Evolutionary conservation across 2,113 vertebrate species (phyloP).

Genomic region (Podarcis cretensis): DNA sequence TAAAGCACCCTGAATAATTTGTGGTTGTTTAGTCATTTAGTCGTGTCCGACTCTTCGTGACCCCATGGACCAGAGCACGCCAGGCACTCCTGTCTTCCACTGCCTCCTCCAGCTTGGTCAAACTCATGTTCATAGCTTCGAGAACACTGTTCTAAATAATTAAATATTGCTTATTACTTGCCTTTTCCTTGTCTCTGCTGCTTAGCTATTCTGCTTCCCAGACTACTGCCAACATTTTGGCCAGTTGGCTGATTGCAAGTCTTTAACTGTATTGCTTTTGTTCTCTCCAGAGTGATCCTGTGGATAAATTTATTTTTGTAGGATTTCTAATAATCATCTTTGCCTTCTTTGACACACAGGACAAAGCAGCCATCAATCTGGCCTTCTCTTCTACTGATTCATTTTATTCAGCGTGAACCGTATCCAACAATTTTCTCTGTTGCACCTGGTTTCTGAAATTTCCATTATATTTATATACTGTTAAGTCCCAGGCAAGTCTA

Average conservation of each 20-base stretch:
- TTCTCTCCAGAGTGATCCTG: background rate
- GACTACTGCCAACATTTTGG: background rate
- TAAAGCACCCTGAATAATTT: too few relatives aligned
- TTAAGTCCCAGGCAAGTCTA: background rate
- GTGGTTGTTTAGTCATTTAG: too few relatives aligned
- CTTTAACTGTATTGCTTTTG: background rate
- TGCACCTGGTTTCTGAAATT: background rate
- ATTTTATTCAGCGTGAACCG: background rate
- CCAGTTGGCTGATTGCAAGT: background rate
- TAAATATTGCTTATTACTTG: background rate
- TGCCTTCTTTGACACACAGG: background rate
- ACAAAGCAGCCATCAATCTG: background rate
- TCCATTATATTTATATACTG: background rate
- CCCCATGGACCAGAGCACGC: too few relatives aligned
- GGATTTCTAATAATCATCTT: background rate
- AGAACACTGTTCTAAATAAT: background rate
- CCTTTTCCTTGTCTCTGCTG: background rate
- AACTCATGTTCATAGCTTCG: too few relatives aligned
- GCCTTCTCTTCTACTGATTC: background rate
- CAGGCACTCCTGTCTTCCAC: too few relatives aligned
- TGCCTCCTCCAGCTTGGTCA: too few relatives aligned
- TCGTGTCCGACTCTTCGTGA: too few relatives aligned
- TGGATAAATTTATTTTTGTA: background rate
- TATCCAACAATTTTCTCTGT: background rate
- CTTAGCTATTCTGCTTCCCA: background rate